phyloP scores from a whole-genome alignment of 2,888 invertebrate genomes.

The Polydrusus cervinus region DNA sequence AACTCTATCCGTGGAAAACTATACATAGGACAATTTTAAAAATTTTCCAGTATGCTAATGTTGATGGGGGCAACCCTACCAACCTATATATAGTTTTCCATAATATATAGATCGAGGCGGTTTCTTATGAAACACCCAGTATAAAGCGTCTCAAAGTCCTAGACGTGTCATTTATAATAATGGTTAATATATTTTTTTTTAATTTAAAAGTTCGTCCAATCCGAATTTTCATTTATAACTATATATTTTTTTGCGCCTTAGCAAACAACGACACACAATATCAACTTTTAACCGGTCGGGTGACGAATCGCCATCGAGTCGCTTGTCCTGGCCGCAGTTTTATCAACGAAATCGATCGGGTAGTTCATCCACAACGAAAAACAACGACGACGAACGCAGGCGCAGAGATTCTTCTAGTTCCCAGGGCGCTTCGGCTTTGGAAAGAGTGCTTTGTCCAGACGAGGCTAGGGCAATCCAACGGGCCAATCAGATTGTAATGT shows the following conservation, averaged over 20 bases:
- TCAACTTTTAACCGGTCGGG: slow-evolving; percentile 64
- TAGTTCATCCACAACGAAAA: slow-evolving; percentile 60
- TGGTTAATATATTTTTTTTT: too few species aligned
- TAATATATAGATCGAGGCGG: too few species aligned
- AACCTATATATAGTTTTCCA: too few species aligned
- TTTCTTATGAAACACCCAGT: too few species aligned
- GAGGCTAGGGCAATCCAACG: slow-evolving; percentile 88
- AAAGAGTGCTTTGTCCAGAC: slow-evolving; percentile 79
- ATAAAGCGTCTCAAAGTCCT: too few species aligned
- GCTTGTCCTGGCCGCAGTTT: slow-evolving; percentile 77
- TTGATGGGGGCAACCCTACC: too few species aligned
- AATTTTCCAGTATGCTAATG: too few species aligned
- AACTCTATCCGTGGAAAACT: too few species aligned
- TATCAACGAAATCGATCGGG: slow-evolving; percentile 65
- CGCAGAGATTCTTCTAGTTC: slow-evolving; percentile 66
- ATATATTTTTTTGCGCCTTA: slow-evolving; percentile 51
- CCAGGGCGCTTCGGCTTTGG: slow-evolving; percentile 70
- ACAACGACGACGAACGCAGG: slow-evolving; percentile 69
- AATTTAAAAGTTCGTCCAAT: not conserved
- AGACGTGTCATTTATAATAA: too few species aligned
- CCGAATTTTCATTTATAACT: not conserved
- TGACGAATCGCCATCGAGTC: slow-evolving; percentile 72
- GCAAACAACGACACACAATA: slow-evolving; percentile 70
- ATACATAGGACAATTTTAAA: too few species aligned
- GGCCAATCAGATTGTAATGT: slow-evolving; percentile 92